phyloP scores from a whole-genome alignment of 2,113 vertebrate genomes.

The Cyanoderma ruficeps region DNA sequence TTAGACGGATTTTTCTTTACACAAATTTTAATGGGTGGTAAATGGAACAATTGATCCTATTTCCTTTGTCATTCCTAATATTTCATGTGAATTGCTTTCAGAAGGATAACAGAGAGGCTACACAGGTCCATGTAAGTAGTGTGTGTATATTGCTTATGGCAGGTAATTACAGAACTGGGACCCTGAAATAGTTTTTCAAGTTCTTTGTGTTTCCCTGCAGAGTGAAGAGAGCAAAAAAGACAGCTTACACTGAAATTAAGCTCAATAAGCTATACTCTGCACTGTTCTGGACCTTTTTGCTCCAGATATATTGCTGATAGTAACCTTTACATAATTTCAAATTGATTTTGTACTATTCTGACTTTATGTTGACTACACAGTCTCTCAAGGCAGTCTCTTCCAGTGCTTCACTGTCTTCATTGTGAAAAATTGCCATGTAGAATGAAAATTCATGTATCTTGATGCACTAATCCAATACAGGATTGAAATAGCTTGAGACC shows the following conservation, averaged over 20 bases:
- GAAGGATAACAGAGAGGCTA: neutral
- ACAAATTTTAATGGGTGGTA: neutral
- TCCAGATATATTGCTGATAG: neutral
- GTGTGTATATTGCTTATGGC: neutral
- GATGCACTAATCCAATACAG: neutral
- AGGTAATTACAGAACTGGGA: neutral
- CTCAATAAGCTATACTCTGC: neutral
- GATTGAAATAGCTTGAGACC: neutral
- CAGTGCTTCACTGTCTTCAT: neutral
- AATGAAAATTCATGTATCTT: neutral
- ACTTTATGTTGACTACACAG: neutral
- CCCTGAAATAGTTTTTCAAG: neutral
- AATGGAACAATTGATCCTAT: neutral
- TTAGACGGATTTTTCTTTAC: neutral
- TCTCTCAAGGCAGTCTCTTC: neutral
- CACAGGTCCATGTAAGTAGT: rapidly evolving
- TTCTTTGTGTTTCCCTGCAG: neutral
- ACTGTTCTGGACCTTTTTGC: neutral
- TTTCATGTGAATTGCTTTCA: neutral
- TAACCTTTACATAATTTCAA: neutral
- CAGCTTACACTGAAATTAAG: neutral
- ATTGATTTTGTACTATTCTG: neutral
- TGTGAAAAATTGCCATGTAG: neutral
- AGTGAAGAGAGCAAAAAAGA: neutral
- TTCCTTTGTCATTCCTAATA: neutral